Evolutionary conservation across 2,888 invertebrate genomes (phyloP).

Genomic region (Alsophila aescularia): DNA sequence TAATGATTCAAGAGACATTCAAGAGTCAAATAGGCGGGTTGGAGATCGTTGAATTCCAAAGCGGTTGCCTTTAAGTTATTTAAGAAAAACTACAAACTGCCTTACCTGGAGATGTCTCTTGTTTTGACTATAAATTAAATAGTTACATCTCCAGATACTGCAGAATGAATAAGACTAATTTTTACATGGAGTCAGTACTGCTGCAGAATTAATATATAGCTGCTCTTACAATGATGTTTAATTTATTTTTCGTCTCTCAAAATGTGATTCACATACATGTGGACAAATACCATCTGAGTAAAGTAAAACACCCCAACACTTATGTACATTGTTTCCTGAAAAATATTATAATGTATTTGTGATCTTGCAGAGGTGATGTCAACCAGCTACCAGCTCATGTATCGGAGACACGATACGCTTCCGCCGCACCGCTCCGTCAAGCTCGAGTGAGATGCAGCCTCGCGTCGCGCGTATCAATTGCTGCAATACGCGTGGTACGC

Average conservation of each 20-base stretch:
- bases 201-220: not conserved
- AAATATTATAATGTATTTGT: not conserved
- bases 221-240: slow-evolving; percentile 64
- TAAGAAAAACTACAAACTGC: no score
- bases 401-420: slow-evolving; percentile 93
- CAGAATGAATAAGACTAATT: not conserved
- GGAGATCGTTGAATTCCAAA: no score
- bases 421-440: slow-evolving; percentile 56
- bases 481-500: slow-evolving; percentile 27
- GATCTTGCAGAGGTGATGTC: slow-evolving; percentile 90
- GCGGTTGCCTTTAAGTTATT: no score
- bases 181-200: no score
- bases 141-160: no score
- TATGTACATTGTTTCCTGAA: not conserved
- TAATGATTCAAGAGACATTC: no score
- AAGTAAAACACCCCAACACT: not conserved
- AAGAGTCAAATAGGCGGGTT: no score
- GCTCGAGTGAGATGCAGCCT: slow-evolving; percentile 29
- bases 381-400: slow-evolving; percentile 95
- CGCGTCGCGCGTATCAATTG: slow-evolving; percentile 20
- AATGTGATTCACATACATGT: slow-evolving; percentile 54
- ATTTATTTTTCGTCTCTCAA: slow-evolving; percentile 81
- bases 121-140: no score
- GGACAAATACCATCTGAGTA: slow-evolving; percentile 64
- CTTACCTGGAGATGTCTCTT: no score